phyloP scores from a whole-genome alignment of 1,140 invertebrate genomes.

The Heterodera schachtii region DNA sequence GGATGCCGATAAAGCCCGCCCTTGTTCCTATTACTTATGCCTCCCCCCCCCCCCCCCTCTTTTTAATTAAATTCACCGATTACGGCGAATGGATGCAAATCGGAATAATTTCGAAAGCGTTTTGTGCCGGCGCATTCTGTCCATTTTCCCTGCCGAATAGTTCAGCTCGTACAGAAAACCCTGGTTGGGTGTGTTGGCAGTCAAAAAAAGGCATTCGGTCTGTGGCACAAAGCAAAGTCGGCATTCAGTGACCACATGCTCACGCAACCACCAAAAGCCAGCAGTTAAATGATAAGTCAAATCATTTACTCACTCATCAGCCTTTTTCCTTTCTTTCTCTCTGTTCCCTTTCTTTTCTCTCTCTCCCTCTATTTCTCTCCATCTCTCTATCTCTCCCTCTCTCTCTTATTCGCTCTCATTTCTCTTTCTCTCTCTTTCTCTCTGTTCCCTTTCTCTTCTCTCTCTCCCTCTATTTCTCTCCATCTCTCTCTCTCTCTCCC shows the following conservation, averaged over 20 bases:
- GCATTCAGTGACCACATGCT: conserved; percentile 43
- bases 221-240: conserved; percentile 39
- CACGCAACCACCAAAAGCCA: conserved; percentile 14
- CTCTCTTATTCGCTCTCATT: no score
- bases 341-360: no score
- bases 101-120: conserved; percentile 32
- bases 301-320: not conserved
- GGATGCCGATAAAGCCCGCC: no score
- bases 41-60: not conserved
- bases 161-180: conserved; percentile 51
- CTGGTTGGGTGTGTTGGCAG: conserved; percentile 52
- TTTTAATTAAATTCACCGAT: conserved; percentile 34
- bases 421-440: no score
- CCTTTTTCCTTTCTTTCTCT: no score
- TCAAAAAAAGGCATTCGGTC: conserved; percentile 52
- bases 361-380: no score
- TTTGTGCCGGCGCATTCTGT: conserved; percentile 48
- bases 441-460: no score
- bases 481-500: no score
- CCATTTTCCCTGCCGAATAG: conserved; percentile 33
- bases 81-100: conserved; percentile 46
- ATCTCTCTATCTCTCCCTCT: no score
- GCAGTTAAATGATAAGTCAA: not conserved
- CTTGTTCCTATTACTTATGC: not conserved
- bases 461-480: no score